Evolutionary conservation across 2,797 vertebrate genomes (phyloP).

Genomic region (Glyptemys insculpta): DNA sequence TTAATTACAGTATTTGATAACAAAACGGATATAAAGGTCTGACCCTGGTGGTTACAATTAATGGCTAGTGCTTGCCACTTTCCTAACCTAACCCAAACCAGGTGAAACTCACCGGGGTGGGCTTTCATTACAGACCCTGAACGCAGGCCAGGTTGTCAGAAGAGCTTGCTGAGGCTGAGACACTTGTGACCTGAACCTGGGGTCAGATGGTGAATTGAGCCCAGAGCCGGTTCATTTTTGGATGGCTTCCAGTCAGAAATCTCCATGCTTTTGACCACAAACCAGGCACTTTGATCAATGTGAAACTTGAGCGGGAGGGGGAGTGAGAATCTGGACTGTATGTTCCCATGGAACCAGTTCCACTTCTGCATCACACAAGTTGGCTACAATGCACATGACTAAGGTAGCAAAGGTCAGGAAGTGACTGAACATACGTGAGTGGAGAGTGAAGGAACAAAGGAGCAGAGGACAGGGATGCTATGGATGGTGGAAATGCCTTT

Average conservation of each 20-base stretch:
- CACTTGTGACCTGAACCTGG: not conserved
- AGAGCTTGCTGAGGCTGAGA: not conserved
- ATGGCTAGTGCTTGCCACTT: fast-evolving
- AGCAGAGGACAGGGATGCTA: not conserved
- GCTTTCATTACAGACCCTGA: not conserved
- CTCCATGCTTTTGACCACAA: not conserved
- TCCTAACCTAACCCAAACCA: fast-evolving
- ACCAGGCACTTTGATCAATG: not conserved
- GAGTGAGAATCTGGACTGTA: not conserved
- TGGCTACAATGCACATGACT: not conserved
- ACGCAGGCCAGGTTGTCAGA: not conserved
- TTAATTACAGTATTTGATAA: not conserved
- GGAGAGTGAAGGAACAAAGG: not conserved
- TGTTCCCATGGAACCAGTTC: not conserved
- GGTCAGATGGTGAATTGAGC: not conserved
- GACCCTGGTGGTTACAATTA: not conserved
- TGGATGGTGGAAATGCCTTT: not conserved
- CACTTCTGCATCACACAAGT: not conserved
- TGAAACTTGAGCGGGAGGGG: not conserved
- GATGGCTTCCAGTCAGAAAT: not conserved
- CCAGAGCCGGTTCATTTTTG: not conserved
- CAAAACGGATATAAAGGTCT: not conserved
- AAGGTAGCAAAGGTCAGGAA: fast-evolving
- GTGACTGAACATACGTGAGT: not conserved
- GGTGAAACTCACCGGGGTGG: not conserved